phyloP scores from a whole-genome alignment of 2,888 invertebrate genomes.

The Saturnia pavonia region DNA sequence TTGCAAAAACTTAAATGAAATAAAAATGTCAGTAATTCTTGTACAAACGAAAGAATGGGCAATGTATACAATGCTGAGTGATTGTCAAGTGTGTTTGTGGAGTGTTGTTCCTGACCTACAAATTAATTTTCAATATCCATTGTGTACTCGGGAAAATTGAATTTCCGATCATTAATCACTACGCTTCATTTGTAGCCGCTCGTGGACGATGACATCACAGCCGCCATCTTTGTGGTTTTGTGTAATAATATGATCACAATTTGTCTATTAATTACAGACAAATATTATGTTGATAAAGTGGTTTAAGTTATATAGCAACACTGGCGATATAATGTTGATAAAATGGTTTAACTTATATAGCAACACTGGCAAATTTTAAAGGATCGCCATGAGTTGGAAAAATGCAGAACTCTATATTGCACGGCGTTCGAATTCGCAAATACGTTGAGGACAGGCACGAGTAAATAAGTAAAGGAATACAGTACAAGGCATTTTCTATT shows the following conservation, averaged over 20 bases:
- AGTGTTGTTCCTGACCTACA: conserved; percentile 2
- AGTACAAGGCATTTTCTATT: too few species aligned
- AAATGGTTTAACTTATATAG: too few species aligned
- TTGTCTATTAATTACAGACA: background rate
- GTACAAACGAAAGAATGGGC: background rate
- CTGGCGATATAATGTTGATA: too few species aligned
- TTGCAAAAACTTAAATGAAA: too few species aligned
- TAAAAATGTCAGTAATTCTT: background rate
- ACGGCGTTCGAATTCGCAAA: background rate
- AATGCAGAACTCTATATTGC: background rate
- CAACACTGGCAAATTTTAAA: too few species aligned
- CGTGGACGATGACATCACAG: background rate
- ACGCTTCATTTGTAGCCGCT: conserved; percentile 9
- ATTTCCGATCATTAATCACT: conserved; percentile 5
- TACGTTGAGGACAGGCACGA: background rate
- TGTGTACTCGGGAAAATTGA: conserved; percentile 9
- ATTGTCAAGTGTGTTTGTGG: background rate
- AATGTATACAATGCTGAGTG: background rate
- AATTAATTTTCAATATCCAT: conserved; percentile 9
- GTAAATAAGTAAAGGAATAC: too few species aligned
- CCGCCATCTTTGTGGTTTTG: background rate
- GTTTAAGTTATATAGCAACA: background rate
- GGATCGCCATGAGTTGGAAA: too few species aligned
- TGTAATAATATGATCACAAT: background rate
- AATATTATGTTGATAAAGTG: background rate